Evolutionary conservation across 2,113 vertebrate species (phyloP).

Genomic region (Plestiodon gilberti): DNA sequence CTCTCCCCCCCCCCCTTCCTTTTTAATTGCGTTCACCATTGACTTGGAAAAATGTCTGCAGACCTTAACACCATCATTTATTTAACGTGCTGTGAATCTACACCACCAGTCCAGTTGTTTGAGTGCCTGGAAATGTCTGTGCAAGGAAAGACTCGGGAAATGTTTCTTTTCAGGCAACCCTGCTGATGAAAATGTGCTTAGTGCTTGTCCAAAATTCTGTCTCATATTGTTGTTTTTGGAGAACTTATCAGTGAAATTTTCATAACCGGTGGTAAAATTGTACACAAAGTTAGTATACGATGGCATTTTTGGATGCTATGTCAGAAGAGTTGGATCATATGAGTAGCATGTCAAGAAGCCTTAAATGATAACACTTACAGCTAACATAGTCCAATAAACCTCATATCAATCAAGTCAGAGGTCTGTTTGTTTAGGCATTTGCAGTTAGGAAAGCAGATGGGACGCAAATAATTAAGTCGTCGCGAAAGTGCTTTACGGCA

Average conservation of each 20-base stretch:
- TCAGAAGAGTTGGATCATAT: slow-evolving; percentile 63
- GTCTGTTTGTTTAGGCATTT: slow-evolving; percentile 33
- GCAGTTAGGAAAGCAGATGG: slow-evolving; percentile 16
- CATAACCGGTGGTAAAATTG: slow-evolving; percentile 46
- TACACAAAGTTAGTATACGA: slow-evolving; percentile 51
- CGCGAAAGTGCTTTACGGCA: too few relatives aligned
- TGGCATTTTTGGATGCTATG: slow-evolving; percentile 43
- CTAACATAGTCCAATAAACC: slow-evolving; percentile 52
- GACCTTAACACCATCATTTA: slow-evolving; percentile 60
- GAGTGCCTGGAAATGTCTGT: slow-evolving; percentile 61
- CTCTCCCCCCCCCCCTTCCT: not conserved
- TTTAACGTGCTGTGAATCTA: slow-evolving; percentile 61
- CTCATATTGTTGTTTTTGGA: slow-evolving; percentile 75
- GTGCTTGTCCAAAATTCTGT: slow-evolving; percentile 67
- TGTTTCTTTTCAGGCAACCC: slow-evolving; percentile 66
- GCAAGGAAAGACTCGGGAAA: slow-evolving; percentile 64
- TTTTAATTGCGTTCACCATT: slow-evolving; percentile 40
- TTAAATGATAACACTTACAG: slow-evolving; percentile 13
- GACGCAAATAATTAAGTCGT: not conserved
- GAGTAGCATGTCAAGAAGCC: slow-evolving; percentile 37
- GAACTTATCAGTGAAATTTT: slow-evolving; percentile 20
- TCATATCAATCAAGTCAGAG: slow-evolving; percentile 44
- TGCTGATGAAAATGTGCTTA: slow-evolving; percentile 72
- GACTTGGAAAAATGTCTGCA: slow-evolving; percentile 52
- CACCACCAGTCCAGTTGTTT: slow-evolving; percentile 57